phyloP scores from a whole-genome alignment of 92 coral and sea anemone genomes.

The Palythoa heliodiscus region DNA sequence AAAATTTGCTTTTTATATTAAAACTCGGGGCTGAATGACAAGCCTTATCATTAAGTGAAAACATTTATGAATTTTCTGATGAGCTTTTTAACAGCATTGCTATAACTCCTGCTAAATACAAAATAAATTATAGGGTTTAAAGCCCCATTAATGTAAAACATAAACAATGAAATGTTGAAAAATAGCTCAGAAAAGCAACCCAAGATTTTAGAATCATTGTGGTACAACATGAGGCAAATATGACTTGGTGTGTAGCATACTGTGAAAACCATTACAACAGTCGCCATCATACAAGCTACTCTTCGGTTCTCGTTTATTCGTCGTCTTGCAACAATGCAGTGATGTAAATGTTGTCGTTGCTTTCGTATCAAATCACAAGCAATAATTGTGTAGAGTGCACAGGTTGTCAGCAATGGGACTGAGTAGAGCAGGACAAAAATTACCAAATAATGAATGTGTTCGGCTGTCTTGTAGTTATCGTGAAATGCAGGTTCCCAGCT shows the following conservation, averaged over 20 bases:
- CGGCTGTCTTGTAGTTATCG: slow-evolving; percentile 1
- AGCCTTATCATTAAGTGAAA: neutral
- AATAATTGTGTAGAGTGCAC: slow-evolving; percentile 14
- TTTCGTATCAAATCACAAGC: slow-evolving; percentile 22
- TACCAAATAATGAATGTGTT: slow-evolving; percentile 1
- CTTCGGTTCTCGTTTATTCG: slow-evolving; percentile 26
- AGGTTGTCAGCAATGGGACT: neutral
- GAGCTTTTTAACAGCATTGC: slow-evolving; percentile 13
- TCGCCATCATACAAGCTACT: slow-evolving; percentile 30
- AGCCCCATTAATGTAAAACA: slow-evolving; percentile 30
- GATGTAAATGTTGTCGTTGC: neutral
- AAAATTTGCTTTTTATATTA: too few species aligned
- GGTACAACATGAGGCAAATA: neutral
- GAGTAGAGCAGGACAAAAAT: slow-evolving; percentile 8
- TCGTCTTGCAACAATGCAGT: neutral
- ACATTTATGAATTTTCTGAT: neutral
- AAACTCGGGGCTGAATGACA: too few species aligned
- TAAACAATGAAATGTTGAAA: slow-evolving; percentile 18
- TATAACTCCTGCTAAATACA: slow-evolving; percentile 20
- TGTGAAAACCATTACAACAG: slow-evolving; percentile 13
- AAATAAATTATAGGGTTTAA: slow-evolving; percentile 33
- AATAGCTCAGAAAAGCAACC: slow-evolving; percentile 3
- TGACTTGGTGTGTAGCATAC: slow-evolving; percentile 29
- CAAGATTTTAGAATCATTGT: neutral
- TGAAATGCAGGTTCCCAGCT: slow-evolving; percentile 25